Evolutionary conservation across 2,888 invertebrate species (phyloP).

Genomic region (Caradrina kadenii): DNA sequence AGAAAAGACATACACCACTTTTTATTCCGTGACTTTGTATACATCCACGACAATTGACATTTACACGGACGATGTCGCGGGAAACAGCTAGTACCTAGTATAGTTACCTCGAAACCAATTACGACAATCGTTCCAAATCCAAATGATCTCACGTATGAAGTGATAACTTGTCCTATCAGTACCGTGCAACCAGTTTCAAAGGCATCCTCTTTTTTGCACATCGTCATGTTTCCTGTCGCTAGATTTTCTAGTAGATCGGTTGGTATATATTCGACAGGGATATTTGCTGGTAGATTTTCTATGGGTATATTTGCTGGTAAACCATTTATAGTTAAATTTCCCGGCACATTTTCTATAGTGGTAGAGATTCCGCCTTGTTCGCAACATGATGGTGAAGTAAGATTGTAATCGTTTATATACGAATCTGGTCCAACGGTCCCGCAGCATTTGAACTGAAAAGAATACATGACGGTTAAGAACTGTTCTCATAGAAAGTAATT

Average conservation of each 20-base stretch:
- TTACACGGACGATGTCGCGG: too few relatives aligned
- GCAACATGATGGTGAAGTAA: slow-evolving; percentile 52
- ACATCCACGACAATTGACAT: too few relatives aligned
- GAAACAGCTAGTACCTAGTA: too few relatives aligned
- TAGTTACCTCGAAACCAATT: slow-evolving; percentile 35
- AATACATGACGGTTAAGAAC: not conserved
- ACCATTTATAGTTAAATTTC: not conserved
- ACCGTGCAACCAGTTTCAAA: slow-evolving; percentile 43
- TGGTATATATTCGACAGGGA: not conserved
- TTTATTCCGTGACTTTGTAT: too few relatives aligned
- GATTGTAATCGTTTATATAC: slow-evolving; percentile 27
- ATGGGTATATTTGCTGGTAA: not conserved
- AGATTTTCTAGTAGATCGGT: not conserved
- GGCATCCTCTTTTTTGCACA: slow-evolving; percentile 38
- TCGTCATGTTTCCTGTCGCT: not conserved
- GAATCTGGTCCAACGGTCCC: slow-evolving; percentile 50
- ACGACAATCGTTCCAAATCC: slow-evolving; percentile 15
- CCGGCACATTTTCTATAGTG: not conserved
- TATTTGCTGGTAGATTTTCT: slow-evolving; percentile 1
- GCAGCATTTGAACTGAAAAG: slow-evolving; percentile 54
- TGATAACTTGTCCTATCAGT: slow-evolving; percentile 8
- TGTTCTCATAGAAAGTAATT: too few relatives aligned
- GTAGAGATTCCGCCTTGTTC: not conserved
- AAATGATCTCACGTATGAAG: not conserved
- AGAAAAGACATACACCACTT: too few relatives aligned